phyloP scores from a whole-genome alignment of 2,888 invertebrate genomes.

The Acleris holmiana region DNA sequence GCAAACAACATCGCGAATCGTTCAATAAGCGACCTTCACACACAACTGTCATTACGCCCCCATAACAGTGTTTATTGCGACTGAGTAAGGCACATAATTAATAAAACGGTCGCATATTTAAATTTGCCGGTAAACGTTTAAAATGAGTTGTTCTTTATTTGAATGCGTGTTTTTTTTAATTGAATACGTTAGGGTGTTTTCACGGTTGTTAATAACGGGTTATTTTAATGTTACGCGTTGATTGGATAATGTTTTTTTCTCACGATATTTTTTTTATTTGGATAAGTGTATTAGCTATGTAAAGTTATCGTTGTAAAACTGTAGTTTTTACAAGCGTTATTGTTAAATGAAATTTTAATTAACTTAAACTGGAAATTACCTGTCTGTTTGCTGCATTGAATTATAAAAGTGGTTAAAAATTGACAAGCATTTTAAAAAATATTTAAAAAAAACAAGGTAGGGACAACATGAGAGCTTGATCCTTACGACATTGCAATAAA shows the following conservation, averaged over 20 bases:
- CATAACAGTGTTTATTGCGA: constrained; percentile 26
- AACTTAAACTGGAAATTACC: no score
- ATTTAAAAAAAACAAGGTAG: no score
- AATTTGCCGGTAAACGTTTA: constrained; percentile 16
- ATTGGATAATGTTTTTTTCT: background rate
- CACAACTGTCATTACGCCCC: constrained; percentile 26
- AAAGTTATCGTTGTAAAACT: no score
- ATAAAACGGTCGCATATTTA: constrained; percentile 12
- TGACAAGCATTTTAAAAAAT: no score
- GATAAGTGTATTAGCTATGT: no score
- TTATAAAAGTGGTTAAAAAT: no score
- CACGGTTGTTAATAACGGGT: constrained; percentile 18
- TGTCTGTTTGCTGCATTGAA: no score
- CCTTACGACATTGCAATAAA: constrained; percentile 18
- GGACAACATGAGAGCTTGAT: background rate
- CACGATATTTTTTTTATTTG: background rate
- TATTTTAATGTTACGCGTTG: constrained; percentile 1
- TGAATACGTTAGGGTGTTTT: constrained; percentile 3
- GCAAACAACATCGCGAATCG: constrained; percentile 20
- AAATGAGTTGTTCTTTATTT: constrained; percentile 31
- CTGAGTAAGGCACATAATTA: constrained; percentile 19
- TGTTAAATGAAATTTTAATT: no score
- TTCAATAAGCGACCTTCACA: constrained; percentile 25
- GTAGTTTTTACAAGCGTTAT: no score
- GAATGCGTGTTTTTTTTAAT: constrained; percentile 21